phyloP scores from a whole-genome alignment of 2,797 vertebrate species.

The Helarctos malayanus region DNA sequence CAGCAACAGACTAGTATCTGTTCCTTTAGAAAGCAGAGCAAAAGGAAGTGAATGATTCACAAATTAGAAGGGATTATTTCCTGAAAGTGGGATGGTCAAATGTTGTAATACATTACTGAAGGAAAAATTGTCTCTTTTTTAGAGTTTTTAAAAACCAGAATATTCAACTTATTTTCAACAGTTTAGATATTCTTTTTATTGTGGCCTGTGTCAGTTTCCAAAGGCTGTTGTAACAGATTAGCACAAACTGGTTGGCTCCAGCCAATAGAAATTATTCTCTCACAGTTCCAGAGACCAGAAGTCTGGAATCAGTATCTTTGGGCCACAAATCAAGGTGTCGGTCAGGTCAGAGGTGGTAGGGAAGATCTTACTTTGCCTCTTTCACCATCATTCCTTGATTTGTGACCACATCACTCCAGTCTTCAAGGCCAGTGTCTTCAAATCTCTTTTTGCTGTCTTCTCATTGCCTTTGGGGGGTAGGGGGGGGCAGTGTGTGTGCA shows the following conservation, averaged over 20 bases:
- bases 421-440: neutral
- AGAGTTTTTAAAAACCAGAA: neutral
- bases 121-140: neutral
- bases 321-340: neutral
- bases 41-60: neutral
- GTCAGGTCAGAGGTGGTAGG: neutral
- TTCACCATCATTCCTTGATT: neutral
- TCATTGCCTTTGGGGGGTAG: neutral
- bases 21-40: neutral
- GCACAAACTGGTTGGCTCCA: neutral
- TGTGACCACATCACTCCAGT: neutral
- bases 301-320: neutral
- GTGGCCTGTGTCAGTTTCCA: neutral
- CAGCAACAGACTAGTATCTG: neutral
- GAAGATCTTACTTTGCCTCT: neutral
- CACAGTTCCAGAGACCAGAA: neutral
- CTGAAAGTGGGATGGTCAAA: neutral
- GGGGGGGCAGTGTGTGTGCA: no score
- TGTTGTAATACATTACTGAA: neutral
- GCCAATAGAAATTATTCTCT: neutral
- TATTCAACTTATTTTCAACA: neutral
- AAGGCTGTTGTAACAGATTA: neutral
- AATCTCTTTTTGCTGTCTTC: neutral
- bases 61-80: constrained; percentile 6
- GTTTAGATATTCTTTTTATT: neutral